These are phyloP conservation scores for Anguilla obscura DNA, from an alignment of 2,797 vertebrate species.

Conservation along the genomic window DNA sequence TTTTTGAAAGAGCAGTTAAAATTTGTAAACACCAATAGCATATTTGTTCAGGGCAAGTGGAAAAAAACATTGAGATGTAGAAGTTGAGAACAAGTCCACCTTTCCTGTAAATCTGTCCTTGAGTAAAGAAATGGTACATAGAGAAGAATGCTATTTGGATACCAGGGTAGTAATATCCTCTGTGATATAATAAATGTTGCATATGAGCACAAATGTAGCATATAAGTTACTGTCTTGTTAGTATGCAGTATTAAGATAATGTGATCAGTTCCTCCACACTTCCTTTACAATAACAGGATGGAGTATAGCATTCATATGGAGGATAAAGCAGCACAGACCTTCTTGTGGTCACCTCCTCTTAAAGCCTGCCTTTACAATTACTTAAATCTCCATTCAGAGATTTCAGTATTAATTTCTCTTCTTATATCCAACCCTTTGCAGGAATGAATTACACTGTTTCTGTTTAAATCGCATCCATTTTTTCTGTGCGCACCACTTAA, in stretches of 20 bases:
- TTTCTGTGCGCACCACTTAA: background rate
- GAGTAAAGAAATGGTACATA: too few species aligned
- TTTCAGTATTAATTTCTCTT: background rate
- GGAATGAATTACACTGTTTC: background rate
- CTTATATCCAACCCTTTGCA: background rate
- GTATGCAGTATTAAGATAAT: background rate
- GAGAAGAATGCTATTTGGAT: background rate
- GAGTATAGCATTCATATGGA: background rate
- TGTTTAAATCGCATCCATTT: too few species aligned
- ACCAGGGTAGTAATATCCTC: background rate
- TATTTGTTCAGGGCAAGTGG: background rate
- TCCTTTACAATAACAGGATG: background rate
- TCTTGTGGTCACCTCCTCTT: background rate
- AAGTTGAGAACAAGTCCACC: background rate
- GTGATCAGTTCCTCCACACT: background rate
- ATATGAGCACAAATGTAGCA: background rate
- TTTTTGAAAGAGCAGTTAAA: background rate
- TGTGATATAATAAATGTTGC: background rate
- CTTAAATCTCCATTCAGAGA: background rate
- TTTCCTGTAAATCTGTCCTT: background rate
- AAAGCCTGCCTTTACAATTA: background rate
- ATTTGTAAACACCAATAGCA: background rate
- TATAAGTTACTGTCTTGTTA: background rate
- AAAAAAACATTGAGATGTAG: background rate
- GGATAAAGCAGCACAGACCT: background rate